These are phyloP conservation scores for Drosophila conformis DNA, from an alignment of 2,888 invertebrate genomes.

Conservation along the genomic window DNA sequence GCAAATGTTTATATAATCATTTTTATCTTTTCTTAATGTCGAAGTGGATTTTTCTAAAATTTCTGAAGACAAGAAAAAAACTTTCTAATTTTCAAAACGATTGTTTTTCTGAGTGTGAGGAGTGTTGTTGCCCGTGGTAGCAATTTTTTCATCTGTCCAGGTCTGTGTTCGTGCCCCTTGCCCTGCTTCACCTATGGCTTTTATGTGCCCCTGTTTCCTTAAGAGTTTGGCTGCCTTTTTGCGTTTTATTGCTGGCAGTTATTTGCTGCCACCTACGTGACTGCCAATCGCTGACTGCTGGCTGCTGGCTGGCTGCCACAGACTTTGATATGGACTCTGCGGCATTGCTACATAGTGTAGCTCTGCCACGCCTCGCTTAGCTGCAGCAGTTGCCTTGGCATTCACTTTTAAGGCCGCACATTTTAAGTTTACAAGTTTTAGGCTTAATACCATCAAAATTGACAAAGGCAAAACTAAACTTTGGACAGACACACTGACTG, in stretches of 20 bases:
- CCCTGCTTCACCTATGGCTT: background rate
- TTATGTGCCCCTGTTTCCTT: slow-evolving; percentile 35
- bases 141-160: slow-evolving; percentile 20
- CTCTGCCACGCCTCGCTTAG: slow-evolving; percentile 16
- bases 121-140: slow-evolving; percentile 20
- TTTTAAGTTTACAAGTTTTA: slow-evolving; percentile 34
- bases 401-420: slow-evolving; percentile 21
- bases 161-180: no score
- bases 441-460: slow-evolving; percentile 51
- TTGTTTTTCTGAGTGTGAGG: background rate
- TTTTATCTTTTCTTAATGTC: no score
- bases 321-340: slow-evolving; percentile 51
- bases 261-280: slow-evolving; percentile 62
- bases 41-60: no score
- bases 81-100: background rate
- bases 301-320: slow-evolving; percentile 58
- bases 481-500: slow-evolving; percentile 9
- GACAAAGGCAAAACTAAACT: slow-evolving; percentile 47
- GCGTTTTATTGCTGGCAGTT: slow-evolving; percentile 48
- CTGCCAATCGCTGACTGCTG: slow-evolving; percentile 3
- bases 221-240: slow-evolving; percentile 25
- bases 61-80: background rate
- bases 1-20: fast-evolving
- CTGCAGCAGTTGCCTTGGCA: slow-evolving; percentile 33
- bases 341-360: slow-evolving; percentile 38